Evolutionary conservation across 92 coral and sea anemone species (phyloP).

Genomic region (Porites divaricata): DNA sequence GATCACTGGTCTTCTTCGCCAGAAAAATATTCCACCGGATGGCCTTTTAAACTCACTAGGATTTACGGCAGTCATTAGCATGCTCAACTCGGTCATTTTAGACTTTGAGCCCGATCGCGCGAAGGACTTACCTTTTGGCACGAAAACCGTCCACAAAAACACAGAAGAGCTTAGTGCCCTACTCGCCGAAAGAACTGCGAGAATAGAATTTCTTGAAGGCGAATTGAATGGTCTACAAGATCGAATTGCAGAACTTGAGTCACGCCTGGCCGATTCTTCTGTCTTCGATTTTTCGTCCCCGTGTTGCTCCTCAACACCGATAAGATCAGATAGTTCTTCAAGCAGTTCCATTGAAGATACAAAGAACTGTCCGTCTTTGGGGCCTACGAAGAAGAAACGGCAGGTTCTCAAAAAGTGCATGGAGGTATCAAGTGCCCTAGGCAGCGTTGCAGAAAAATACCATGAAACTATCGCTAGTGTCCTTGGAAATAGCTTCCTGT

Average conservation of each 20-base stretch:
- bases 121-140: constrained; percentile 26
- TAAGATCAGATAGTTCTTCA: not conserved
- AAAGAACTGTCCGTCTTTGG: constrained; percentile 22
- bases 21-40: constrained; percentile 25
- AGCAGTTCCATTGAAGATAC: constrained; percentile 10
- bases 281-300: not conserved
- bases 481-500: constrained; percentile 21
- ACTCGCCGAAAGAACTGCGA: constrained; percentile 26
- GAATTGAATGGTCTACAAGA: not conserved
- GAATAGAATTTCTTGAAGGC: constrained; percentile 3
- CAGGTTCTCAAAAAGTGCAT: constrained; percentile 10
- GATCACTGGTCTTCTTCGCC: constrained; percentile 39
- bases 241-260: constrained; percentile 6
- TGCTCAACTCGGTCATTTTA: constrained; percentile 29
- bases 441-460: constrained; percentile 8
- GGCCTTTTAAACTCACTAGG: constrained; percentile 18
- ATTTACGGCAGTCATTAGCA: constrained; percentile 16
- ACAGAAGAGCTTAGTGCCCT: not conserved
- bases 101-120: constrained; percentile 31
- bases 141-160: constrained; percentile 26
- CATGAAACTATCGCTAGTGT: constrained; percentile 24
- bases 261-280: constrained; percentile 3
- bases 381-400: constrained; percentile 29
- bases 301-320: not conserved
- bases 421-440: constrained; percentile 9